These are phyloP conservation scores for Acrobasis repandana DNA, from an alignment of 2,888 invertebrate species.

Conservation along the genomic window DNA sequence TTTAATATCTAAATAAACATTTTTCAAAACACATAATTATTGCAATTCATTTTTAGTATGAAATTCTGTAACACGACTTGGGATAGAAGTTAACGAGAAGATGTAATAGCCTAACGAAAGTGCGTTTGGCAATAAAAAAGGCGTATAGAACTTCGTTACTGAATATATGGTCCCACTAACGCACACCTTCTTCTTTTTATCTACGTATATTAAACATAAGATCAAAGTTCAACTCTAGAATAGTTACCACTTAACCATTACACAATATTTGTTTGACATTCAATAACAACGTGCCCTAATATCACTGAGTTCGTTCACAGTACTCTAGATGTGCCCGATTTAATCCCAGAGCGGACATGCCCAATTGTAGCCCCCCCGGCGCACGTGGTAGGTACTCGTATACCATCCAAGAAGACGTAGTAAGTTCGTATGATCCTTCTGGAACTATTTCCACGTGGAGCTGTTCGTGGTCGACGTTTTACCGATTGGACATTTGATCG, in stretches of 20 bases:
- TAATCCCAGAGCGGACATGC: conserved; percentile 63
- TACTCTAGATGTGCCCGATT: conserved; percentile 18
- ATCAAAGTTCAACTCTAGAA: neutral
- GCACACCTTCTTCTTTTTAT: neutral
- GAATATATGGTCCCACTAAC: too few relatives aligned
- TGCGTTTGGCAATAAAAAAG: too few relatives aligned
- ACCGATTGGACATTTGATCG: conserved; percentile 5
- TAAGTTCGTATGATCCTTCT: conserved; percentile 14
- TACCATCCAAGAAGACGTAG: conserved; percentile 13
- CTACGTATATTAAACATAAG: neutral
- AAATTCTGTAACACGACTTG: too few relatives aligned
- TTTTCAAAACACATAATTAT: too few relatives aligned
- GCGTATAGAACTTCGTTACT: too few relatives aligned
- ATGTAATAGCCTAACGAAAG: too few relatives aligned
- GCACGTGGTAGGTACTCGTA: conserved; percentile 35
- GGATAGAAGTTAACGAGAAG: too few relatives aligned
- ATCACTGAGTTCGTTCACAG: conserved; percentile 20
- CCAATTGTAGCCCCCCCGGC: conserved; percentile 68
- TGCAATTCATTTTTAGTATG: too few relatives aligned
- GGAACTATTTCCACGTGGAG: conserved; percentile 17
- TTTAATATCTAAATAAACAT: too few relatives aligned
- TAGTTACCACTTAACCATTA: neutral
- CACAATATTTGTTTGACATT: neutral
- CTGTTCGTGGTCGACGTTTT: neutral
- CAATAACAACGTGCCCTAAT: neutral